These are phyloP conservation scores for Phorcus lineatus DNA, from an alignment of 2,888 invertebrate genomes.

Conservation along the genomic window DNA sequence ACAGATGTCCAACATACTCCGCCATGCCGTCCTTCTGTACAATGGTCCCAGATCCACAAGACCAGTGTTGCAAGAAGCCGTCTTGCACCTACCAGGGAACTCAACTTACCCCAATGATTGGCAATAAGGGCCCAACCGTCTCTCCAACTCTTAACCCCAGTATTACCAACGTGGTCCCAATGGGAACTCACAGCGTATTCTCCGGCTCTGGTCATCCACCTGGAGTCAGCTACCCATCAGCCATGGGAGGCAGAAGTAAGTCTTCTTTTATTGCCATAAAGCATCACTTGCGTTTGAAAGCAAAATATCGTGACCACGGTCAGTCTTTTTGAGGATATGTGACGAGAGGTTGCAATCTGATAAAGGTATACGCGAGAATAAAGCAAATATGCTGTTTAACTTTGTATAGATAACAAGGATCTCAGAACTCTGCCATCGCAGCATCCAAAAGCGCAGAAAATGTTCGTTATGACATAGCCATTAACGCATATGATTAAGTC, in stretches of 20 bases:
- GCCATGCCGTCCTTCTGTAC: constrained; percentile 56
- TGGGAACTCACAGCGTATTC: constrained; percentile 56
- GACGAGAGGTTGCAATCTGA: too few relatives aligned
- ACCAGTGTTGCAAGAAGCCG: constrained; percentile 59
- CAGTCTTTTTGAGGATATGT: too few relatives aligned
- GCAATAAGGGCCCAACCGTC: constrained; percentile 39
- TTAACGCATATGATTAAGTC: too few relatives aligned
- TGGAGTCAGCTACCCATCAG: constrained; percentile 27
- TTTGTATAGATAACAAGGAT: too few relatives aligned
- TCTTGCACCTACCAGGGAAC: constrained; percentile 45
- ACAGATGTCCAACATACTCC: constrained; percentile 58
- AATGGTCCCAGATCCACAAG: constrained; percentile 51
- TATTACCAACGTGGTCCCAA: constrained; percentile 51
- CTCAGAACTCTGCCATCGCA: too few relatives aligned
- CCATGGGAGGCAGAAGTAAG: constrained; percentile 40
- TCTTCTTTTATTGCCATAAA: too few relatives aligned
- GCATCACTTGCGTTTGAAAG: too few relatives aligned
- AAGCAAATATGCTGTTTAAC: too few relatives aligned
- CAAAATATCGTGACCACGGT: too few relatives aligned
- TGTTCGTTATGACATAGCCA: too few relatives aligned
- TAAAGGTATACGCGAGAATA: too few relatives aligned
- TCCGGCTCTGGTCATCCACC: constrained; percentile 51
- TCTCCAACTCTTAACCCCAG: constrained; percentile 48
- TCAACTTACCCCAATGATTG: constrained; percentile 44
- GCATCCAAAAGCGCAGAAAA: too few relatives aligned